Evolutionary conservation across 2,113 vertebrate genomes (phyloP).

Genomic region (Myotis brandtii): DNA sequence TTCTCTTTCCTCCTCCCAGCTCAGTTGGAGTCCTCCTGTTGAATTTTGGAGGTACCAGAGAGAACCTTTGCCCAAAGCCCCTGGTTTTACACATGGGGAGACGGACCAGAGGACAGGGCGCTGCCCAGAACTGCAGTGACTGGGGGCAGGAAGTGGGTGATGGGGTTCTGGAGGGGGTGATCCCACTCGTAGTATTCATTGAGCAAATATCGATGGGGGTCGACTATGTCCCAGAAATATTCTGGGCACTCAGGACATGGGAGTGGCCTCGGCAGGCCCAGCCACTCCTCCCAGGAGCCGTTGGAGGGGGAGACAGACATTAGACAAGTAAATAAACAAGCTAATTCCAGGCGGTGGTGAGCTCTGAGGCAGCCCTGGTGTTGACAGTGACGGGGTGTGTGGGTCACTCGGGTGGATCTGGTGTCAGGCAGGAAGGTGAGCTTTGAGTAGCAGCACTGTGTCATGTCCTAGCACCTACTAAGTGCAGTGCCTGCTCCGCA

Average conservation of each 20-base stretch:
- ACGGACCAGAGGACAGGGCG: neutral
- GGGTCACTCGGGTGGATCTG: neutral
- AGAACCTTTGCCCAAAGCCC: neutral
- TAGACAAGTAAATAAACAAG: neutral
- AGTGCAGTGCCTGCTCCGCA: neutral
- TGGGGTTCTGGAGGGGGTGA: neutral
- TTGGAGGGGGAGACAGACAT: neutral
- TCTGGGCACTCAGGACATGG: neutral
- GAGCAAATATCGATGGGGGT: neutral
- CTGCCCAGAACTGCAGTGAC: too few relatives aligned
- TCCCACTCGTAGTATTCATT: neutral
- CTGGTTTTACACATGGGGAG: neutral
- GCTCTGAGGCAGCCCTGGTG: neutral
- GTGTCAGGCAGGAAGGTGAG: neutral
- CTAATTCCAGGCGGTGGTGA: neutral
- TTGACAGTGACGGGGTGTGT: neutral
- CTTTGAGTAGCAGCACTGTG: neutral
- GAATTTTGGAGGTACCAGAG: neutral
- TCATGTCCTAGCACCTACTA: accelerated
- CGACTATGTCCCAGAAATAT: neutral
- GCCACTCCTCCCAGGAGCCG: neutral
- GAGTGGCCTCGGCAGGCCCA: neutral
- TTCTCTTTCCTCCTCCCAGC: neutral
- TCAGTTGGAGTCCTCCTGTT: neutral
- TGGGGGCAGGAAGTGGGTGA: neutral